A percentile compares a stretch with the other conserved stretches of the same genome.
Evolutionary conservation across 1,140 invertebrate species (phyloP).

Genomic region (Capitella teleta): DNA sequence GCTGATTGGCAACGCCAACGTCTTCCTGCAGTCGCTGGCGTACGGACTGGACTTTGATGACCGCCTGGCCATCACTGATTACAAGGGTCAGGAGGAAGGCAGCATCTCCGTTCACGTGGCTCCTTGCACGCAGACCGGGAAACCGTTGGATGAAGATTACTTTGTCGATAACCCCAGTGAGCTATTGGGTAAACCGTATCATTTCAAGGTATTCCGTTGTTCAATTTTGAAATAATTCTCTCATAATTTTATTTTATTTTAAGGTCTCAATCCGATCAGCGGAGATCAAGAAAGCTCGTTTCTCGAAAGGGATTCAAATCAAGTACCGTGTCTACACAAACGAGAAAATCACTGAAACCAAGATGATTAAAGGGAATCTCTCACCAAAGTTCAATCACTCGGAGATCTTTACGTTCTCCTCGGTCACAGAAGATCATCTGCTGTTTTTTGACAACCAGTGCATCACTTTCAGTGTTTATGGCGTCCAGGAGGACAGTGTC

Average conservation of each 20-base stretch:
- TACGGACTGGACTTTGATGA: conserved; percentile 41
- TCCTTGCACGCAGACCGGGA: conserved; percentile 41
- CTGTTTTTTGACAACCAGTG: conserved; percentile 36
- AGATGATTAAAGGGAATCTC: conserved; percentile 25
- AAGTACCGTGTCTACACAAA: conserved; percentile 29
- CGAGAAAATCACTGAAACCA: conserved; percentile 27
- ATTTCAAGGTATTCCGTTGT: conserved; percentile 34
- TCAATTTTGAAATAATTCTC: not conserved
- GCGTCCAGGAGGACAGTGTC: conserved; percentile 32
- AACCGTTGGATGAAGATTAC: conserved; percentile 32
- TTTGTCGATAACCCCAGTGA: conserved; percentile 39
- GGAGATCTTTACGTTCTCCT: conserved; percentile 24
- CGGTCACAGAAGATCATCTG: conserved; percentile 30
- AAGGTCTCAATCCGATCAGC: conserved; percentile 25
- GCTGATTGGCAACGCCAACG: conserved; percentile 36
- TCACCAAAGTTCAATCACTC: conserved; percentile 33
- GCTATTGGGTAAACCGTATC: conserved; percentile 32
- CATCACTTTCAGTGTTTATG: conserved; percentile 38
- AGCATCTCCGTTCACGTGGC: conserved; percentile 28
- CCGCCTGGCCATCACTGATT: conserved; percentile 33
- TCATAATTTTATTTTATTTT: not conserved
- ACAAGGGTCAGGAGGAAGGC: conserved; percentile 40
- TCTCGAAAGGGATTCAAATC: conserved; percentile 32
- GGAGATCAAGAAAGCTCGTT: conserved; percentile 32
- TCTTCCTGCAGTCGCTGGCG: conserved; percentile 38